Evolutionary conservation across 2,797 vertebrate species (phyloP), one percentile per base, ranked within the genome.

Genomic region (Falco berigora): DNA sequence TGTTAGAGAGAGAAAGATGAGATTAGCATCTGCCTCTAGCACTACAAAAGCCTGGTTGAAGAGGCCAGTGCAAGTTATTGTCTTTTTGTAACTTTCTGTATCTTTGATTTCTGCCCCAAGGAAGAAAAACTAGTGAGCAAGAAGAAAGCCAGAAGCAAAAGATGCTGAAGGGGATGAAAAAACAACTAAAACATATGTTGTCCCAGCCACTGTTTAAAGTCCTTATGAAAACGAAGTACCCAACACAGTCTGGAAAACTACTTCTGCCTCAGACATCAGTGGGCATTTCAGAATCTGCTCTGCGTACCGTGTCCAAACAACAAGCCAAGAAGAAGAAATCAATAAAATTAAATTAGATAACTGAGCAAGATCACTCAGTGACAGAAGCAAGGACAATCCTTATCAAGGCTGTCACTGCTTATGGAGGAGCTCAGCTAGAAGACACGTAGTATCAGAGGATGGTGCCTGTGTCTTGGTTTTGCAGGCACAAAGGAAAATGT

Each of bases 181-280:
- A 98, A 90, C 98, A 99, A 64, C 97, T 99, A 69, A 99, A 99
- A 96, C 96, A 96, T 63, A 91, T 99, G 94, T 97, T 99, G 59
- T 98, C 98, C 5, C 98, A 98, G 92, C 98, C 99, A 1, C 85
- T 99, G 28, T 99, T 99, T 93, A 98, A 98, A 95, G 97, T 97
- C 23, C 46, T 97, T 52, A 98, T 98, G 94, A 99, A 98, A 96
- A 99, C 99, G 64, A 99, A 98, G 95, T 99, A 99, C 69, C 99
- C 99, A 7, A 99, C 99, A 28, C 98, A 99, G 95, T 99, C 98
- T 95, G 99, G 99, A 86, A 98, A 97, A 93, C 98, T 98, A 3
- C 96, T 97, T 2, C 77, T 98, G 91, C 98, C 98, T 40, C 44
- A 94, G 47, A 64, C 98, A 20, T 96, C 98, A 47, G 50, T 62